phyloP scores from a whole-genome alignment of 2,888 invertebrate species.

The Synergus japonicus region DNA sequence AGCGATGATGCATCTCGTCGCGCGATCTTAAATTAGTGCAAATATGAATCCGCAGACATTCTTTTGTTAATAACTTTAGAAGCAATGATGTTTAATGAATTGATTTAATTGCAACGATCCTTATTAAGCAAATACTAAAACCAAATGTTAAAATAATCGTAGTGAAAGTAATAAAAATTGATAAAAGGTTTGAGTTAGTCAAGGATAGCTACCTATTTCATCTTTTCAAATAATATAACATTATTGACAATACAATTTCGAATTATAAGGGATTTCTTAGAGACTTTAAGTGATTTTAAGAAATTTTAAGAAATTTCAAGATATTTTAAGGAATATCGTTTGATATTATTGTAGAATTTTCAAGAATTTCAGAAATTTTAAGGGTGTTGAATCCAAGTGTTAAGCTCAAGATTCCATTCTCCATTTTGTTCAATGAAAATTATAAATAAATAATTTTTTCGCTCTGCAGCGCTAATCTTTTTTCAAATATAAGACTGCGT shows the following conservation, averaged over 20 bases:
- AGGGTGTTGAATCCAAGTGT: too few relatives aligned
- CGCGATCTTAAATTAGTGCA: constrained; percentile 11
- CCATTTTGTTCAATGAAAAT: too few relatives aligned
- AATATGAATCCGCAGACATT: neutral
- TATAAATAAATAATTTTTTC: too few relatives aligned
- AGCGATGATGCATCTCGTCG: constrained; percentile 33
- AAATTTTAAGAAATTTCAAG: too few relatives aligned
- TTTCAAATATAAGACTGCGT: too few relatives aligned
- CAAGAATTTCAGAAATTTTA: too few relatives aligned
- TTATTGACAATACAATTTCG: neutral
- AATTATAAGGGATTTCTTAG: too few relatives aligned
- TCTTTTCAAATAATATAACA: neutral
- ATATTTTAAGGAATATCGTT: too few relatives aligned
- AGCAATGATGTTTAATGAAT: constrained; percentile 27
- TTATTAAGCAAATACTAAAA: neutral
- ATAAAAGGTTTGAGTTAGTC: neutral
- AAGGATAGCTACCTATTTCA: neutral
- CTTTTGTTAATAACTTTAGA: constrained; percentile 4
- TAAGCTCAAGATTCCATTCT: too few relatives aligned
- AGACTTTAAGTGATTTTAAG: too few relatives aligned
- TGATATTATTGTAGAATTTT: too few relatives aligned
- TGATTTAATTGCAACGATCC: neutral
- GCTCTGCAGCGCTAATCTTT: too few relatives aligned
- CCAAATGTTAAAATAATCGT: neutral
- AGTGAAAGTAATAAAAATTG: neutral